phyloP scores from a whole-genome alignment of 2,888 invertebrate genomes.

The Aleiodes alternator region DNA sequence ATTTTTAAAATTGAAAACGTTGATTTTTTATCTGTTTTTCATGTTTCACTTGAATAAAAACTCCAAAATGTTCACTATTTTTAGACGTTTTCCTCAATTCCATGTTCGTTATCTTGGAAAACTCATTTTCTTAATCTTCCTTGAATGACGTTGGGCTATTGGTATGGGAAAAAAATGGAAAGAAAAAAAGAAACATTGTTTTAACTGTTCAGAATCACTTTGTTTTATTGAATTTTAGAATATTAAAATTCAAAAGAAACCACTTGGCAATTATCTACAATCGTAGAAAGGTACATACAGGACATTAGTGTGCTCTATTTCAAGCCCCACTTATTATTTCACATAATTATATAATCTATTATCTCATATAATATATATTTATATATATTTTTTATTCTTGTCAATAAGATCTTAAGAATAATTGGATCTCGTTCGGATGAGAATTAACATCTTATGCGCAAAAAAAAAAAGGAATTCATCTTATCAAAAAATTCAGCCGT shows the following conservation, averaged over 20 bases:
- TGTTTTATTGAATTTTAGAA: slow-evolving; percentile 56
- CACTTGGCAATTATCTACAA: slow-evolving; percentile 53
- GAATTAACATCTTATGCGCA: slow-evolving; percentile 35
- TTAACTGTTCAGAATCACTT: slow-evolving; percentile 42
- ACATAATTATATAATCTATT: slow-evolving; percentile 46
- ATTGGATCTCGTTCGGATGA: slow-evolving; percentile 46
- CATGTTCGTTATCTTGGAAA: too few species aligned
- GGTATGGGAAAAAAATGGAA: slow-evolving; percentile 15
- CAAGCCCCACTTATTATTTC: slow-evolving; percentile 46
- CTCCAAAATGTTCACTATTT: too few species aligned
- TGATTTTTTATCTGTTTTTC: too few species aligned
- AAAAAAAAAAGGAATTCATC: neutral
- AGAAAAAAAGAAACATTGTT: slow-evolving; percentile 37
- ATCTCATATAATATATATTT: slow-evolving; percentile 52
- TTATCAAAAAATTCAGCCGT: slow-evolving; percentile 21
- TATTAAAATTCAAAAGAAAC: slow-evolving; percentile 46
- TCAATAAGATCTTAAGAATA: slow-evolving; percentile 43
- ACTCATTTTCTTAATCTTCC: too few species aligned
- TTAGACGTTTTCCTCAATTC: neutral
- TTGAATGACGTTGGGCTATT: slow-evolving; percentile 40
- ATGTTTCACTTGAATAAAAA: too few species aligned
- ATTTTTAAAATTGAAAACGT: too few species aligned
- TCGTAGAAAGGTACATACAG: slow-evolving; percentile 64
- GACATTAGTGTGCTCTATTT: slow-evolving; percentile 48
- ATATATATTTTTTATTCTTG: slow-evolving; percentile 46